Conservation (phyloP, 2,797 vertebrate genomes). For the Zenarchopterus dispar region DNA sequence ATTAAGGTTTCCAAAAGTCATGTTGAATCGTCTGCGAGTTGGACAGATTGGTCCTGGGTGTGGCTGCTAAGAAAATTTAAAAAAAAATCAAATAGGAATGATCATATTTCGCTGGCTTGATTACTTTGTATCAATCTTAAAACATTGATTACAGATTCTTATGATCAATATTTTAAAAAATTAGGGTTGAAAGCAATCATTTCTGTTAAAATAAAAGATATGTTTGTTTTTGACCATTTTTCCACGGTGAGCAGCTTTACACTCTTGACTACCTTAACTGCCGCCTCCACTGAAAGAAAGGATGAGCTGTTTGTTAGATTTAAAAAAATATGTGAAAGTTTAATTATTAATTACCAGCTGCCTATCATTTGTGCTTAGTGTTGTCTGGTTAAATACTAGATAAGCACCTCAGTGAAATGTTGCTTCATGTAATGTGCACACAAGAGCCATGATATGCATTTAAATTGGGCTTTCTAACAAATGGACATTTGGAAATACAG, state of each 20-base stretch:
- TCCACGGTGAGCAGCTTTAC: background rate
- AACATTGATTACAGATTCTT: no score
- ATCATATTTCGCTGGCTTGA: no score
- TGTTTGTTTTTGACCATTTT: background rate
- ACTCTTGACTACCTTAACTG: background rate
- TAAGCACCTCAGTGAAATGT: no score
- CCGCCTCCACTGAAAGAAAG: background rate
- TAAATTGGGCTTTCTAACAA: no score
- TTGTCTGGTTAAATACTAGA: no score
- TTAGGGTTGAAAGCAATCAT: background rate
- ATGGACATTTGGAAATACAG: no score
- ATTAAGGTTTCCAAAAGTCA: conserved; percentile 6
- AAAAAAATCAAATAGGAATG: background rate
- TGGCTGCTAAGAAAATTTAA: conserved; percentile 7
- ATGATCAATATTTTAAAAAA: background rate
- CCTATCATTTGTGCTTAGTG: background rate
- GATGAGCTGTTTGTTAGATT: background rate
- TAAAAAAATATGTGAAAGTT: conserved; percentile 2
- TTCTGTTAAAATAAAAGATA: background rate
- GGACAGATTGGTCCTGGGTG: conserved; percentile 1
- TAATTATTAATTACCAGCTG: background rate
- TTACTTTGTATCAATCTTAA: no score
- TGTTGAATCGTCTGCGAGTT: background rate
- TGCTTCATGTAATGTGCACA: no score
- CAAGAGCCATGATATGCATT: no score